Evolutionary conservation across 2,113 vertebrate species (phyloP), one percentile per base, ranked within the genome.

Genomic region (Rhinogobius similis): DNA sequence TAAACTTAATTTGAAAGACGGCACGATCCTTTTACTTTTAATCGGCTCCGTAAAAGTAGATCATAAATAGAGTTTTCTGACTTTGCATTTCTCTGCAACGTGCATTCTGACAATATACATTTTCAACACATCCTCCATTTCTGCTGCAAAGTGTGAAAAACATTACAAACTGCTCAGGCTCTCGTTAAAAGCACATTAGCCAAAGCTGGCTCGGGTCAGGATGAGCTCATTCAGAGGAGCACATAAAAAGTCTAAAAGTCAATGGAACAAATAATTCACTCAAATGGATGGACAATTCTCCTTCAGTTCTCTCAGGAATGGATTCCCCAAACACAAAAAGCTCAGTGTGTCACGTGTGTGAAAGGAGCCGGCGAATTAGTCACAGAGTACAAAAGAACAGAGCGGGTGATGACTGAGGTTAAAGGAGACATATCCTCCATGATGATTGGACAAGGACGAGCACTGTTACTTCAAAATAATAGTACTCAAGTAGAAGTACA

Each of bases 111-210:
- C n/a, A n/a, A n/a, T n/a, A n/a, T n/a, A n/a, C n/a, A n/a, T n/a
- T n/a, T 36, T 36, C 9, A n/a, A 21, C n/a, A 20, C 10, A 20
- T n/a, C 18, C 21, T 2, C 20, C 46, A 10, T 20, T 7, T n/a
- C 46, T 71, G 92, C 97, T 0, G 9, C 9, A 36, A 68, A 44
- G 52, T 18, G 69, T 56, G 52, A 68, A 53, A 43, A 62, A 44
- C 53, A 27, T 23, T 14, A 61, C n/a, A 56, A 61, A 20, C 62
- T 12, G 32, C 46, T 65, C 12, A 62, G 43, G 10, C 61, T 48
- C 78, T 73, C 36, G 29, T 64, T 72, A 65, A 73, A 75, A 68
- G 66, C 43, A 48, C 59, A 73, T 56, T 58, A 39, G 50, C 20
- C 65, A 73, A 69, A 62, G 38, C 26, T 39, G 58, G 43, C 53